phyloP scores from a whole-genome alignment of 2,797 vertebrate genomes.

The Onychomys arenicola region DNA sequence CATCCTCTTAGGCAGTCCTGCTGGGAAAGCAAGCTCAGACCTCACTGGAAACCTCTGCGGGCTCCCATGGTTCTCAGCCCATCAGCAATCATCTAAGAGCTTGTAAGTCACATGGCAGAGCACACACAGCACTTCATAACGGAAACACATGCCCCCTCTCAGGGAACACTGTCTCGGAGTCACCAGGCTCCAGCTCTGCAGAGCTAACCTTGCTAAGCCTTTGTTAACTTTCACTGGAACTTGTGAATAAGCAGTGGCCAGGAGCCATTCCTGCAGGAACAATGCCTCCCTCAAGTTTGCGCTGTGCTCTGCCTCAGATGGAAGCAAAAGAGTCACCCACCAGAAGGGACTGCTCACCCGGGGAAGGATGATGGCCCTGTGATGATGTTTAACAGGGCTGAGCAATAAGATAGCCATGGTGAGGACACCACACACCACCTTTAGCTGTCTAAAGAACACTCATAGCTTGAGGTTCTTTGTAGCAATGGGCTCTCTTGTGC shows the following conservation, averaged over 20 bases:
- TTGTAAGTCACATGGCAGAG: neutral
- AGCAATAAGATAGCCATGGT: neutral
- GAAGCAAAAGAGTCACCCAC: neutral
- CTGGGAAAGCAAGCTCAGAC: too few relatives aligned
- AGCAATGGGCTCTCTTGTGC: accelerated
- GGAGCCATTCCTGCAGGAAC: neutral
- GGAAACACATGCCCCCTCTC: too few relatives aligned
- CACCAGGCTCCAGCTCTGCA: neutral
- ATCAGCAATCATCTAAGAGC: neutral
- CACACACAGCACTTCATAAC: neutral
- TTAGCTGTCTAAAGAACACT: neutral
- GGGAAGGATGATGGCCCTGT: neutral
- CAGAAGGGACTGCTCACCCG: neutral
- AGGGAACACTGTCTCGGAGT: neutral
- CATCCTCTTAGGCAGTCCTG: too few relatives aligned
- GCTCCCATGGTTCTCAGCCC: neutral
- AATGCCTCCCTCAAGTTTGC: neutral
- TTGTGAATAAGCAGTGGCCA: neutral
- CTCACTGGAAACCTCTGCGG: too few relatives aligned
- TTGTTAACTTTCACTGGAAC: neutral
- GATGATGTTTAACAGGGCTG: neutral
- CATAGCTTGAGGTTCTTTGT: neutral
- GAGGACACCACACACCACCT: neutral
- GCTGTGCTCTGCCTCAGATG: neutral
- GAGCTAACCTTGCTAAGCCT: neutral